These are phyloP conservation scores for Calonectris borealis DNA, from an alignment of 2,113 vertebrate genomes.

Conservation along the genomic window DNA sequence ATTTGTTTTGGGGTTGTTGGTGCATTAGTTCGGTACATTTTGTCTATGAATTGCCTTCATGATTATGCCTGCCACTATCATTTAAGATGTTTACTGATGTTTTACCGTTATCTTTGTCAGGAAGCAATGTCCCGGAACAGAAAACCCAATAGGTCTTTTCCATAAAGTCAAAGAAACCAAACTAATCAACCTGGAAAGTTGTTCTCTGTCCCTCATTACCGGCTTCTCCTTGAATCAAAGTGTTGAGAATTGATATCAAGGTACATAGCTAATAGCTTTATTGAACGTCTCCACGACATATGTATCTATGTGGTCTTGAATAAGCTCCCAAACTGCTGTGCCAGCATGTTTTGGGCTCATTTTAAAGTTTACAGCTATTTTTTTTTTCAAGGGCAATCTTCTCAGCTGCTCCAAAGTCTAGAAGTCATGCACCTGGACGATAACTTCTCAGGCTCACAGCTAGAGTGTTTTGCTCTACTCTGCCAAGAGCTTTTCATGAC, in stretches of 20 bases:
- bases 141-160: slow-evolving; percentile 18
- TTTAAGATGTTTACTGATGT: background rate
- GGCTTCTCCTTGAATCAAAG: background rate
- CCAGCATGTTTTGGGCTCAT: background rate
- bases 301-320: background rate
- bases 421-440: background rate
- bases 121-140: background rate
- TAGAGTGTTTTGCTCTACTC: background rate
- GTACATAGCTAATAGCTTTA: background rate
- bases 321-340: background rate
- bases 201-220: background rate
- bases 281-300: background rate
- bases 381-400: background rate
- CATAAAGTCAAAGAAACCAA: slow-evolving; percentile 2
- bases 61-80: background rate
- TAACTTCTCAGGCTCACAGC: background rate
- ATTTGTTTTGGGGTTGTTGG: background rate
- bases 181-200: slow-evolving; percentile 10
- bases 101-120: background rate
- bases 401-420: background rate
- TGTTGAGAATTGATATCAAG: background rate
- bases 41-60: background rate
- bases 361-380: background rate
- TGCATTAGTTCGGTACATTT: background rate
- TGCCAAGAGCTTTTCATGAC: background rate